Percentiles rank a stretch among this genome's conserved stretches.
Conservation (phyloP, 2,888 invertebrate genomes). For the Sphaerophoria rueppellii region DNA sequence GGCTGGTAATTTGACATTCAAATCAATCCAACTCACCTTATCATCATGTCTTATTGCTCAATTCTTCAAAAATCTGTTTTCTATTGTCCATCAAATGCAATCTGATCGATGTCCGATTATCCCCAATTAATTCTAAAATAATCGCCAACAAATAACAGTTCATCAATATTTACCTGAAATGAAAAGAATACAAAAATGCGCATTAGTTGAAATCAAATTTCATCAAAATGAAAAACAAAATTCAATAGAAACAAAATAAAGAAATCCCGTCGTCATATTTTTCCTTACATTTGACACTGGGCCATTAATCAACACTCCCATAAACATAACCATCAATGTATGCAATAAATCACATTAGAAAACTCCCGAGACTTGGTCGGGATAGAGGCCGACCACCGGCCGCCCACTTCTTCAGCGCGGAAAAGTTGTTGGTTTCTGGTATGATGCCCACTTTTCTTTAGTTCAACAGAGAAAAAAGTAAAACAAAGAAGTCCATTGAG, state of each 20-base stretch:
- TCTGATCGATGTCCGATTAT: not conserved
- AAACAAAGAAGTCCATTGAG: not conserved
- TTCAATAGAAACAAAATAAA: not conserved
- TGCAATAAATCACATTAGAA: conserved; percentile 59
- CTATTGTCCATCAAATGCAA: no score
- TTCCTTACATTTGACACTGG: conserved; percentile 31
- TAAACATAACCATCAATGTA: conserved; percentile 36
- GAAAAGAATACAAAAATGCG: conserved; percentile 15
- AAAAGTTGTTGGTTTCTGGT: conserved; percentile 2
- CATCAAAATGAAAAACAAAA: not conserved
- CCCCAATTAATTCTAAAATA: conserved; percentile 12
- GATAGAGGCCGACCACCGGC: conserved; percentile 63
- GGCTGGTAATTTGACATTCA: no score
- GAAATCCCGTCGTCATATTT: not conserved
- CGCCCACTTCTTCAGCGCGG: conserved; percentile 53
- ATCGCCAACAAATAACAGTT: not conserved
- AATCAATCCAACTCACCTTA: no score
- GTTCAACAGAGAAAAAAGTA: conserved; percentile 16
- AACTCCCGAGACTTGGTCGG: conserved; percentile 22
- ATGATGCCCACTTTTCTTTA: conserved; percentile 7
- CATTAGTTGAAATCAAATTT: conserved; percentile 3
- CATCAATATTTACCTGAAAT: conserved; percentile 62
- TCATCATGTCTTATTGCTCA: no score
- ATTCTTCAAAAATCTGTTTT: no score
- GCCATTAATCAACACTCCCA: conserved; percentile 61